Base-by-base conservation (phyloP, 53 echinoderm and acorn worm species). In the Holothuria scabra region DNA sequence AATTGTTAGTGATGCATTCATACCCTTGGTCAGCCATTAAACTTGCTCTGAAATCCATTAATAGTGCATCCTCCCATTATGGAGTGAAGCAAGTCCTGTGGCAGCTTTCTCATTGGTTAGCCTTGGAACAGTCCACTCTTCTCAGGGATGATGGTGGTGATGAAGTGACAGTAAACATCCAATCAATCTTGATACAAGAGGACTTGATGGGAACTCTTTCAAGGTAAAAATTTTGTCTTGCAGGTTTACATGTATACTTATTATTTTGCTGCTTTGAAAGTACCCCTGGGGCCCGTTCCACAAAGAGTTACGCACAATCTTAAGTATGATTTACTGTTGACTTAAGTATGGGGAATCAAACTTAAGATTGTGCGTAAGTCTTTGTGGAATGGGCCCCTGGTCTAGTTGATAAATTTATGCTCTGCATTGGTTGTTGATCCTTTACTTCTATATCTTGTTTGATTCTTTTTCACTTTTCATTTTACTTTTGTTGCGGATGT, bases 51-150 rank as follows among this genome's bases (percentile, higher is more conserved):
- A 74, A 81, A 46, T 80, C 90, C 26, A 90, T 96, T 28, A 67
- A 33, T 32, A 82, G 75, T 10, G 96, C 93, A 32, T 78, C 87
- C 84, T 90, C 93, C 64, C 96, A 96, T 88, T 90, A 89, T 60
- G 86, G 85, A 66, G 96, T 93, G 60, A 96, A 91, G 82, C 86
- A 84, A 65, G 52, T 85, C 74, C 84, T 87, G 3, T 87, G 84
- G 80, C 67, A 84, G 72, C 84, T 93, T 1, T 84, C 89, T n/a
- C 84, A 84, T 61, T 88, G 83, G 82, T 26, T 84, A 46, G 22
- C 75, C 23, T 35, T 72, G 74, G 83, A 64, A 46, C 22, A 61
- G 28, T 60, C 29, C 82, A 81, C 49, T 44, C 32, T 59, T 20
- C 21, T 33, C 16, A 64, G 64, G 64, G 25, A 8, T 61, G 46